Evolutionary conservation across 2,888 invertebrate genomes (phyloP), one percentile per base, ranked within the genome.

Genomic region (Liposcelis brunnea): DNA sequence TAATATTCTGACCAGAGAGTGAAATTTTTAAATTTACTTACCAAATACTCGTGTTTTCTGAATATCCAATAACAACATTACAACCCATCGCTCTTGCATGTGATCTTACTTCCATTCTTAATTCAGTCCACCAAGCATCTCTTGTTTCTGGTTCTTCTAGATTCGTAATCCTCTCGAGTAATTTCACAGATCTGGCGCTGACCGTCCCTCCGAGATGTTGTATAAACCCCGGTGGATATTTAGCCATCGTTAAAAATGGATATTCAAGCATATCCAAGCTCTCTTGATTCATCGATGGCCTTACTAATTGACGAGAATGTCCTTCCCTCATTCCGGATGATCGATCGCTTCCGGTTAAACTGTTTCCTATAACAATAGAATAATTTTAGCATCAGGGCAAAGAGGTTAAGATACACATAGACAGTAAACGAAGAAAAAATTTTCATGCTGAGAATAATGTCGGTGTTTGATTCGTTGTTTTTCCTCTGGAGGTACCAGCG

Each of bases 101-200:
- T 2, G 94, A 90, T 1, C 93, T 72, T 47, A 97, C 81, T 69
- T 97, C 97, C 61, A 90, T 90, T 43, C 97, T 68, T 18, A 97
- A 70, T 65, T 97, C 94, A 1, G 84, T 87, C 95, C 97, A 97
- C 93, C 95, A 95, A 2, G 82, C 80, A 56, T 94, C 93, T 35
- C 94, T 72, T 2, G 84, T 80, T 58, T 90, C 90, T 12, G 87
- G 85, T 61, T 93, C 93, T 55, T 91, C 87, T 43, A 81, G 72
- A 62, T 83, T 85, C 37, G 79, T 76, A 47, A 84, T 80, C 52
- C 83, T 70, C 59, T 84, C 84, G 37, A 90, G 62, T 21, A 89
- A 64, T 63, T 90, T 90, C 44, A 76, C 91, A 45, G 76, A 90
- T 60, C 84, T 70, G 0, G 87, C 81, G 50, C 82, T 81, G 31